Evolutionary conservation across 2,888 invertebrate genomes (phyloP).

Genomic region (Gandaritis pyraliata): DNA sequence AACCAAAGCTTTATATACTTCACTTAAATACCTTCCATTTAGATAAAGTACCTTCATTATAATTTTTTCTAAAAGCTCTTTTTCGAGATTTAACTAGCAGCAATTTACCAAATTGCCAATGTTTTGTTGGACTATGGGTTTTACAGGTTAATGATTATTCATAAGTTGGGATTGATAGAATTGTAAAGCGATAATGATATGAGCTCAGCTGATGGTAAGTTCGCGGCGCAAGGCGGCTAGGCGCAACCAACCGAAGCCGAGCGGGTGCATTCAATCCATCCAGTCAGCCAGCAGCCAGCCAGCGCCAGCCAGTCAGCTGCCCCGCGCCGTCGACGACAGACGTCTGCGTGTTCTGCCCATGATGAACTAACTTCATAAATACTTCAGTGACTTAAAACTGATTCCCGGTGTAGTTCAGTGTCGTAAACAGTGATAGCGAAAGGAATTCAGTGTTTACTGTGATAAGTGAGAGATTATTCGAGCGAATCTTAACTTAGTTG

Average conservation of each 20-base stretch:
- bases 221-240: slow-evolving; percentile 42
- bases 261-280: slow-evolving; percentile 42
- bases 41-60: slow-evolving; percentile 28
- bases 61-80: slow-evolving; percentile 26
- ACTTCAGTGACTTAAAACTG: slow-evolving; percentile 37
- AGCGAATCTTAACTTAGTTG: slow-evolving; percentile 36
- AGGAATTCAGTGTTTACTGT: slow-evolving; percentile 46
- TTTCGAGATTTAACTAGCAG: slow-evolving; percentile 33
- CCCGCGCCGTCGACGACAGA: slow-evolving; percentile 59
- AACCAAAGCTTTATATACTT: neutral
- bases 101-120: slow-evolving; percentile 24
- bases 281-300: no score
- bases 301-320: slow-evolving; percentile 57
- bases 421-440: slow-evolving; percentile 46
- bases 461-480: slow-evolving; percentile 47
- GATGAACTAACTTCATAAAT: slow-evolving; percentile 31
- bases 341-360: slow-evolving; percentile 49
- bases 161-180: slow-evolving; percentile 16
- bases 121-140: slow-evolving; percentile 20
- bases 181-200: slow-evolving; percentile 37
- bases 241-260: slow-evolving; percentile 43
- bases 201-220: slow-evolving; percentile 57
- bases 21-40: slow-evolving; percentile 12
- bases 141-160: slow-evolving; percentile 30
- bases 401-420: slow-evolving; percentile 44